A percentile compares a stretch with the other conserved stretches of the same genome.
Evolutionary conservation across 2,888 invertebrate genomes (phyloP).

Genomic region (Eutolmus rufibarbis): DNA sequence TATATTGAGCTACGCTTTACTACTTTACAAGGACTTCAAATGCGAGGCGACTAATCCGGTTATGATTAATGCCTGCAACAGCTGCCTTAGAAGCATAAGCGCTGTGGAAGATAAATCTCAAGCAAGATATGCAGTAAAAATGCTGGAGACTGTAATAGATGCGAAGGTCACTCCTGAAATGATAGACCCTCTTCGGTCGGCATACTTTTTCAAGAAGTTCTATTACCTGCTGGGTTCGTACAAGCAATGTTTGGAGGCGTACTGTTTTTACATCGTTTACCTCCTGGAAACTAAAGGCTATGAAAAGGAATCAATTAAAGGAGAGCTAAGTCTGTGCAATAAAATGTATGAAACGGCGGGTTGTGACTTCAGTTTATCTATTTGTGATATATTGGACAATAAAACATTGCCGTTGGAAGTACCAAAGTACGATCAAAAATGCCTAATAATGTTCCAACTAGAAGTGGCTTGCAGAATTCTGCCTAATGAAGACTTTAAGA

Average conservation of each 20-base stretch:
- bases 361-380: neutral
- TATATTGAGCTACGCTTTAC: neutral
- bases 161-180: neutral
- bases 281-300: neutral
- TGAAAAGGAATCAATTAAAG: neutral
- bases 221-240: neutral
- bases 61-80: neutral
- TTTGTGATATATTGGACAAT: constrained; percentile 42
- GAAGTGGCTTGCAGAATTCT: constrained; percentile 5
- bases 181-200: neutral
- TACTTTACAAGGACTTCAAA: neutral
- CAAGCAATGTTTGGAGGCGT: constrained; percentile 19
- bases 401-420: neutral
- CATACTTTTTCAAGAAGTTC: constrained; percentile 36
- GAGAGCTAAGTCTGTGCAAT: constrained; percentile 31
- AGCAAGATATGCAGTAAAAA: neutral
- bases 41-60: neutral
- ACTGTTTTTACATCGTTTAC: constrained; percentile 32
- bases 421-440: constrained; percentile 27
- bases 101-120: neutral
- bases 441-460: constrained; percentile 20
- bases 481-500: neutral
- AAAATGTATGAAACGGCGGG: neutral
- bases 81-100: neutral
- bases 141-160: neutral